Evolutionary conservation across 2,797 vertebrate species (phyloP).

Genomic region (Anas georgica): DNA sequence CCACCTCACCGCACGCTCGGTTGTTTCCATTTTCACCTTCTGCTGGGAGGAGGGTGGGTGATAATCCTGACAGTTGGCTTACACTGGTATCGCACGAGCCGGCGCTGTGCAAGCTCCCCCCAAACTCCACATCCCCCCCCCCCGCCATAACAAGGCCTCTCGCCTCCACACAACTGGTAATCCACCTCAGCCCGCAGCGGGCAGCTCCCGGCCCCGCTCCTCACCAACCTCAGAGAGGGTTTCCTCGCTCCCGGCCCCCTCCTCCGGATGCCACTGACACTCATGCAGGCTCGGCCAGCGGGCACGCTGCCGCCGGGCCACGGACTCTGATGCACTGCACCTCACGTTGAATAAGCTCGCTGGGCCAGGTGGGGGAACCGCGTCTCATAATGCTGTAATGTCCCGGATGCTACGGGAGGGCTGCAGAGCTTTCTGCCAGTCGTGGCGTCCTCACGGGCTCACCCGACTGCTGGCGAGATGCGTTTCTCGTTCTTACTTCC

Average conservation of each 20-base stretch:
- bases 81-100: constrained; percentile 57
- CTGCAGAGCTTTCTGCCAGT: constrained; percentile 14
- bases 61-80: not conserved
- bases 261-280: constrained; percentile 57
- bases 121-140: constrained; percentile 11
- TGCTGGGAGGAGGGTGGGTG: not conserved
- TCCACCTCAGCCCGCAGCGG: constrained; percentile 72
- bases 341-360: constrained; percentile 72
- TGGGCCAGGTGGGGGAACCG: constrained; percentile 24
- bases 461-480: constrained; percentile 34
- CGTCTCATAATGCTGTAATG: constrained; percentile 64
- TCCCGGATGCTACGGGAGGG: constrained; percentile 39
- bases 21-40: not conserved
- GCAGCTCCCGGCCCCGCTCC: constrained; percentile 11
- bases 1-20: not conserved
- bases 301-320: constrained; percentile 18
- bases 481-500: constrained; percentile 39
- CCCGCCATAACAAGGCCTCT: not conserved
- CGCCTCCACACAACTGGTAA: constrained; percentile 74
- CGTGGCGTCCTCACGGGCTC: constrained; percentile 54
- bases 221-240: constrained; percentile 66
- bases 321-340: constrained; percentile 77
- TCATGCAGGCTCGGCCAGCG: not conserved
- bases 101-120: constrained; percentile 4
- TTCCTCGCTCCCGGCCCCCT: constrained; percentile 5